phyloP scores from a whole-genome alignment of 2,113 vertebrate genomes.

The Rhinolophus sinicus region DNA sequence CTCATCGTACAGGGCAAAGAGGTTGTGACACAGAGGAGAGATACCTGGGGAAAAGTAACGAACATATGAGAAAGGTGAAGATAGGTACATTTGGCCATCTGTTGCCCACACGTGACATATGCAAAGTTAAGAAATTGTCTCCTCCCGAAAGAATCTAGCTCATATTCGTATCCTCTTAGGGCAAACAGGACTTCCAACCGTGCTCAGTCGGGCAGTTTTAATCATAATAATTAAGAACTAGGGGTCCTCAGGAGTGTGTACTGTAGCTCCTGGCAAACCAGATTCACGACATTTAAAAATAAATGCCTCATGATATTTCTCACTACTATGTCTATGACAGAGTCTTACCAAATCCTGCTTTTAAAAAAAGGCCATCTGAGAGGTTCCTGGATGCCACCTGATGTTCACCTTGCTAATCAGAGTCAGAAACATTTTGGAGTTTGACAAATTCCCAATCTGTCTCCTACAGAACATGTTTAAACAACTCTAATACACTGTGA shows the following conservation, averaged over 20 bases:
- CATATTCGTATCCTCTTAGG: not conserved
- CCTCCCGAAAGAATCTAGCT: conserved; percentile 4
- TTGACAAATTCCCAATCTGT: not conserved
- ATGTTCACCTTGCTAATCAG: not conserved
- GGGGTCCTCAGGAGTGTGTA: not conserved
- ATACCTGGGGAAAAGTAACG: conserved; percentile 86
- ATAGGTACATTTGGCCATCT: not conserved
- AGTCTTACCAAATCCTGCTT: not conserved
- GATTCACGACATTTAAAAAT: not conserved
- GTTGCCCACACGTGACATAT: not conserved
- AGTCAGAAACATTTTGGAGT: conserved; percentile 9
- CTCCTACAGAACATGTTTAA: conserved; percentile 16
- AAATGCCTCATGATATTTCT: not conserved
- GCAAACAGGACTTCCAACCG: not conserved
- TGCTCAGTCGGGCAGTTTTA: not conserved
- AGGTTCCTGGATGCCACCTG: not conserved
- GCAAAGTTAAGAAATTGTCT: not conserved
- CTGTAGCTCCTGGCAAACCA: not conserved
- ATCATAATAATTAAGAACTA: not conserved
- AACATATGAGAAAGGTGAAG: not conserved
- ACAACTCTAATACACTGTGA: not conserved
- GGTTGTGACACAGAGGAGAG: conserved; percentile 96
- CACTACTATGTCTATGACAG: not conserved
- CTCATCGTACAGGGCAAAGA: conserved; percentile 95
- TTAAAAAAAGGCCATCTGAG: not conserved